Base-by-base conservation (phyloP, 2,113 vertebrate genomes). In the Takifugu flavidus region DNA sequence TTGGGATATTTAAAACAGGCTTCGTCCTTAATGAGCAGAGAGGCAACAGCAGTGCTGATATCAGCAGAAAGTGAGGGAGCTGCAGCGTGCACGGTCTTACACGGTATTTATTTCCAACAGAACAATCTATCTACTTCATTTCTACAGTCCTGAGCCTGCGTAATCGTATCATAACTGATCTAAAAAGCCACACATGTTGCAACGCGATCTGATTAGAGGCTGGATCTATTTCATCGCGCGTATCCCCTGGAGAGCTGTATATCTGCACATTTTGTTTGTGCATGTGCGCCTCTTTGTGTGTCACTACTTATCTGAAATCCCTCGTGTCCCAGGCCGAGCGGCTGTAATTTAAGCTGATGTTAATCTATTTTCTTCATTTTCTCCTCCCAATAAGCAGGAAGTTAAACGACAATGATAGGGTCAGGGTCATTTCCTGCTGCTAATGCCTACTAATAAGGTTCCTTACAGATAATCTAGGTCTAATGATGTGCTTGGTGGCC, bases 91-190 rank as follows among this genome's bases (percentile, higher is more conserved):
- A 62, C 8, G 49, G 31, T 44, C 29, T 8, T 15, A 42, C 20
- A 49, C 49, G 13, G 25, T 50, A 52, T 43, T 62, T 70, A 57
- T 78, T 76, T 76, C 72, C 72, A 72, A 39, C 64, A 47, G 56
- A 56, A 68, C 65, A 57, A 65, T 76, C 59, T 77, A 70, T 78
- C 65, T 70, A 44, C 53, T 71, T 34, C 56, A 61, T 49, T 67
- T 77, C 77, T 78, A 63, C 59, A 59, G 72, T 70, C 65, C 58
- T 63, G 65, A 75, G 68, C 59, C 60, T 64, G 72, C 72, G 80
- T 79, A 83, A 79, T 83, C 79, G 78, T 82, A 77, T 84, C 76
- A 59, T 43, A 45, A 14, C 73, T 72, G 74, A 83, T 82, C 75
- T 80, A 53, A 80, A 81, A 80, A 71, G 68, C 63, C 65, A 77